Conservation (phyloP, 2,113 vertebrate genomes). For the Clarias magur region DNA sequence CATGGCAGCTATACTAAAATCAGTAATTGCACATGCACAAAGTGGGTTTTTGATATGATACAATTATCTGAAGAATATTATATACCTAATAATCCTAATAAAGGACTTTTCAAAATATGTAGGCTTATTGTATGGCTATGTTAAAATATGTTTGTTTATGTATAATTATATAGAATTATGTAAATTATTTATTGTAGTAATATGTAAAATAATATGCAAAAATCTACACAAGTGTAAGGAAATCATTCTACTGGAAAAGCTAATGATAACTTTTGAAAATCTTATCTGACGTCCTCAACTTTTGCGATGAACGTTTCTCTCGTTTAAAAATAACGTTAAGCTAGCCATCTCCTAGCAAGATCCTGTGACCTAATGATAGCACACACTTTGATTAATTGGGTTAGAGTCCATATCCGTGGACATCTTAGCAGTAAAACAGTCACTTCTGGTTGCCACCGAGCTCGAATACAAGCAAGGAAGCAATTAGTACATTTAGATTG, state of each 20-base stretch:
- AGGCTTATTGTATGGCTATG: too few species aligned
- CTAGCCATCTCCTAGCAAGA: background rate
- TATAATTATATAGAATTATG: too few species aligned
- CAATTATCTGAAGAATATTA: background rate
- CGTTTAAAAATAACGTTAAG: background rate
- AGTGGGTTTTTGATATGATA: background rate
- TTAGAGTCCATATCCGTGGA: conserved; percentile 45
- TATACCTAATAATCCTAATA: background rate
- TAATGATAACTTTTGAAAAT: background rate
- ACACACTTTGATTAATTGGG: conserved; percentile 43
- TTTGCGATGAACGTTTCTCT: background rate
- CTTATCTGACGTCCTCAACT: background rate
- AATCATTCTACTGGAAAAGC: background rate
- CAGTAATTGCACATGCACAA: background rate
- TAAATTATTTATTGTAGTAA: too few species aligned
- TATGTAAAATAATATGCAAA: too few species aligned
- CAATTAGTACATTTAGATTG: conserved; percentile 60
- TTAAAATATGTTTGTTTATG: too few species aligned
- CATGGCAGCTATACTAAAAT: background rate
- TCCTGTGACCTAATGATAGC: conserved; percentile 11
- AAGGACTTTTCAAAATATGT: too few species aligned
- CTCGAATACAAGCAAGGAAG: conserved; percentile 51
- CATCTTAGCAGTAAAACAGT: conserved; percentile 48
- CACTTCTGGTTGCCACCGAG: conserved; percentile 12
- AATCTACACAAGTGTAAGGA: too few species aligned